A percentile compares a stretch with the other conserved stretches of the same genome.
Evolutionary conservation across 2,888 invertebrate genomes (phyloP).

Genomic region (Corbicula japonica): DNA sequence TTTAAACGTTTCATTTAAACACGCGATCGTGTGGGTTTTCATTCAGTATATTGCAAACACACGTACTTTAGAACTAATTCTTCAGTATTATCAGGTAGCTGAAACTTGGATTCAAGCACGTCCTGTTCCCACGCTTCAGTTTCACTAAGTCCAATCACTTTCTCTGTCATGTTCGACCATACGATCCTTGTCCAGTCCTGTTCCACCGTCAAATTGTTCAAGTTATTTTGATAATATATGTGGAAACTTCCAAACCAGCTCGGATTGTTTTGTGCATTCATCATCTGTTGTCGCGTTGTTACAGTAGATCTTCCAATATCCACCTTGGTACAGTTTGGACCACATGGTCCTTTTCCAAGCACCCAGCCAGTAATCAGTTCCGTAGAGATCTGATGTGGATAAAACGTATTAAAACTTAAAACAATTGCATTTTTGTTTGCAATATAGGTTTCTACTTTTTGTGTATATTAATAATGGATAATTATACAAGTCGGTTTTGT

Average conservation of each 20-base stretch:
- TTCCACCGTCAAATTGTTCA: not conserved
- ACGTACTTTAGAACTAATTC: constrained; percentile 56
- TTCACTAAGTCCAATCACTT: constrained; percentile 61
- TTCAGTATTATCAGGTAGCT: constrained; percentile 19
- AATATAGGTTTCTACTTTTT: no score
- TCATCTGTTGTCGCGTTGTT: constrained; percentile 7
- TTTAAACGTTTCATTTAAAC: not conserved
- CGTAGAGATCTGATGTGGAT: no score
- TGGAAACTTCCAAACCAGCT: constrained; percentile 68
- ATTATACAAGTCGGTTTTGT: no score
- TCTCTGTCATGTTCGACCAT: constrained; percentile 31
- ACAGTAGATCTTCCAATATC: constrained; percentile 57
- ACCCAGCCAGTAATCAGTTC: constrained; percentile 72
- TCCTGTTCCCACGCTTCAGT: constrained; percentile 67
- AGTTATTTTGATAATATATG: constrained; percentile 24
- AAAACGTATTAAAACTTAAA: no score
- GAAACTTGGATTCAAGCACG: constrained; percentile 39
- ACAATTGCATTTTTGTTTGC: no score
- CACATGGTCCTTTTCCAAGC: constrained; percentile 71
- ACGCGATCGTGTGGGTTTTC: not conserved
- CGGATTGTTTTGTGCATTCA: not conserved
- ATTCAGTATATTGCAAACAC: not conserved
- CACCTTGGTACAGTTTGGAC: constrained; percentile 47
- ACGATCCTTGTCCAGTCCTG: constrained; percentile 29
- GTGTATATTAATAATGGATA: no score